Evolutionary conservation across 2,888 invertebrate genomes (phyloP).

Genomic region (Miltochrista miniata): DNA sequence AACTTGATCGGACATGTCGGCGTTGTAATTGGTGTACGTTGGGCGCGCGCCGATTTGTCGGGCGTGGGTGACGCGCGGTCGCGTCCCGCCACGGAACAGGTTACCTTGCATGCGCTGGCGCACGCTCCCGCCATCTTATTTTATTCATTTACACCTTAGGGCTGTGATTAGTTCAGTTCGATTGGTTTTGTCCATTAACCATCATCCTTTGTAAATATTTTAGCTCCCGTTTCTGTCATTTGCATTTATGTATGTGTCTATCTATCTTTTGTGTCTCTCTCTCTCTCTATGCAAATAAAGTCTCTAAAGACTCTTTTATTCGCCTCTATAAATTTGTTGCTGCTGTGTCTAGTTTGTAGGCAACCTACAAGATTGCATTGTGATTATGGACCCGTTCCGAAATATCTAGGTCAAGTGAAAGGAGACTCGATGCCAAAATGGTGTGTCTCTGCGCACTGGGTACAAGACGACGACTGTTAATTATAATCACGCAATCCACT

Average conservation of each 20-base stretch:
- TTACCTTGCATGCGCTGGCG: constrained; percentile 67
- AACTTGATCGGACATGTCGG: constrained; percentile 62
- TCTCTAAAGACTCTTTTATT: no score
- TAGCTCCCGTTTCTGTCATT: neutral
- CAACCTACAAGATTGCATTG: constrained; percentile 56
- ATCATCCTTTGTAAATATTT: neutral
- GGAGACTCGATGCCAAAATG: constrained; percentile 73
- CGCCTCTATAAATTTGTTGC: no score
- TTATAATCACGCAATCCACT: no score
- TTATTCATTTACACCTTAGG: constrained; percentile 64
- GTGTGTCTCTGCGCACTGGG: constrained; percentile 14
- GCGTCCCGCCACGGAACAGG: constrained; percentile 74
- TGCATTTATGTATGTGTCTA: neutral
- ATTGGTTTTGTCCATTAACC: constrained; percentile 19
- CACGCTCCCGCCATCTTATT: constrained; percentile 60
- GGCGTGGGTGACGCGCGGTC: constrained; percentile 69
- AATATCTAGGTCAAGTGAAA: constrained; percentile 83
- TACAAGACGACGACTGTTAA: no score
- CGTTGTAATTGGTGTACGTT: constrained; percentile 34
- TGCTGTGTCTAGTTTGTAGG: constrained; percentile 34
- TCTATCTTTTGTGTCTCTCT: no score
- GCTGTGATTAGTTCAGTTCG: constrained; percentile 43
- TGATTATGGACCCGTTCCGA: constrained; percentile 77
- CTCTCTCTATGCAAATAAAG: no score
- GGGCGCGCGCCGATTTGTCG: constrained; percentile 75